Conservation (phyloP, 2,888 invertebrate genomes). For the Gerris lacustris region DNA sequence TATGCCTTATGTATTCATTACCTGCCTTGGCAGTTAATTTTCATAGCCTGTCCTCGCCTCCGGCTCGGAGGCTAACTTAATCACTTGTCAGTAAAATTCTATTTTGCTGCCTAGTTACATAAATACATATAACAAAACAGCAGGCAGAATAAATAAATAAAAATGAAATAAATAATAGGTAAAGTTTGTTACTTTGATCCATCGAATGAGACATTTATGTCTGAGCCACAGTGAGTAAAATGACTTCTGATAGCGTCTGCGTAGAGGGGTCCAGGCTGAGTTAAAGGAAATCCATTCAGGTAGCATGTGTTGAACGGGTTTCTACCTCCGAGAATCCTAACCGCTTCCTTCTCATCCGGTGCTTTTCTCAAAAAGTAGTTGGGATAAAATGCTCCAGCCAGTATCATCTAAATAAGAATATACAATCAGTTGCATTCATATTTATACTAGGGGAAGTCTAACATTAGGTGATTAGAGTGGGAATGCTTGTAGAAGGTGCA, state of each 20-base stretch:
- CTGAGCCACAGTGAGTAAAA: constrained; percentile 41
- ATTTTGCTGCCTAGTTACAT: no score
- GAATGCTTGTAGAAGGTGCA: neutral
- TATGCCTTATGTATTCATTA: no score
- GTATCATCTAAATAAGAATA: constrained; percentile 45
- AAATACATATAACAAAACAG: no score
- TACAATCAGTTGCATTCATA: no score
- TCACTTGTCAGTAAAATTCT: no score
- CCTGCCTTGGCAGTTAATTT: no score
- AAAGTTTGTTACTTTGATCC: constrained; percentile 39
- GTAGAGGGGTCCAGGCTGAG: constrained; percentile 60
- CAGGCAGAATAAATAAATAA: neutral
- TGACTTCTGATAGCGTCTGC: constrained; percentile 49
- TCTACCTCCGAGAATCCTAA: constrained; percentile 53
- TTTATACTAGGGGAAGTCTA: no score
- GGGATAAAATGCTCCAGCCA: constrained; percentile 85
- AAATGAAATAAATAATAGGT: constrained; percentile 24
- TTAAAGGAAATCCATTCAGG: constrained; percentile 41
- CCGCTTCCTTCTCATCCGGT: constrained; percentile 51
- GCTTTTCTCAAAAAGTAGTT: constrained; percentile 61
- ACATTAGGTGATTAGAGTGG: no score
- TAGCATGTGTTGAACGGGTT: constrained; percentile 68
- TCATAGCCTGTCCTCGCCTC: no score
- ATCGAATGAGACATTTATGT: constrained; percentile 43
- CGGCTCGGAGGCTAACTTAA: no score